Conservation (phyloP, 1,140 invertebrate species). For the Lethrus apterus region DNA sequence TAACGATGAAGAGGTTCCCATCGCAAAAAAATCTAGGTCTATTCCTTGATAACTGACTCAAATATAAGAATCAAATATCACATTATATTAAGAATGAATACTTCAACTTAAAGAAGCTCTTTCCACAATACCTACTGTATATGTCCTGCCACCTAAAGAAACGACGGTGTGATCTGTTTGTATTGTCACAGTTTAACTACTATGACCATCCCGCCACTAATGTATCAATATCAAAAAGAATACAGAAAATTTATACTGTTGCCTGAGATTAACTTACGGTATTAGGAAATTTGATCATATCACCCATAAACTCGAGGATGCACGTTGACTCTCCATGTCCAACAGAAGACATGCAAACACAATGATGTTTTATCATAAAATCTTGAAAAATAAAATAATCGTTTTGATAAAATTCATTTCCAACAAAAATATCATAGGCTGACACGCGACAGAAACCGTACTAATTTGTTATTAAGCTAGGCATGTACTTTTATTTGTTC, state of each 20-base stretch:
- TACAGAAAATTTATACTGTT: too few species aligned
- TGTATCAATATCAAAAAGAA: too few species aligned
- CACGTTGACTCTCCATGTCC: neutral
- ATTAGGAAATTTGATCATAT: too few species aligned
- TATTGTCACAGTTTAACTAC: too few species aligned
- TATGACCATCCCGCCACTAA: too few species aligned
- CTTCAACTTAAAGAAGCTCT: neutral
- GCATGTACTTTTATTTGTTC: neutral
- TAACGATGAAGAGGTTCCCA: neutral
- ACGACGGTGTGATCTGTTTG: too few species aligned
- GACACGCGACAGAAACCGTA: neutral
- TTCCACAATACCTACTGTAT: too few species aligned
- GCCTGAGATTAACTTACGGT: too few species aligned
- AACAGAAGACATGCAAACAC: neutral
- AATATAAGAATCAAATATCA: neutral
- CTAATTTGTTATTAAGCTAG: neutral
- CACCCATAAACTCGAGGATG: too few species aligned
- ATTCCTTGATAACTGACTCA: neutral
- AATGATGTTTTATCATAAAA: neutral
- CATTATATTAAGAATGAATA: neutral
- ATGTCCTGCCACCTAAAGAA: too few species aligned
- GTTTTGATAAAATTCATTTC: neutral
- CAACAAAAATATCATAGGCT: neutral
- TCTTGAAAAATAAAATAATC: neutral
- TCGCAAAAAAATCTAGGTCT: neutral